Evolutionary conservation across 1,140 invertebrate genomes (phyloP).

Genomic region (Anastrepha ludens): DNA sequence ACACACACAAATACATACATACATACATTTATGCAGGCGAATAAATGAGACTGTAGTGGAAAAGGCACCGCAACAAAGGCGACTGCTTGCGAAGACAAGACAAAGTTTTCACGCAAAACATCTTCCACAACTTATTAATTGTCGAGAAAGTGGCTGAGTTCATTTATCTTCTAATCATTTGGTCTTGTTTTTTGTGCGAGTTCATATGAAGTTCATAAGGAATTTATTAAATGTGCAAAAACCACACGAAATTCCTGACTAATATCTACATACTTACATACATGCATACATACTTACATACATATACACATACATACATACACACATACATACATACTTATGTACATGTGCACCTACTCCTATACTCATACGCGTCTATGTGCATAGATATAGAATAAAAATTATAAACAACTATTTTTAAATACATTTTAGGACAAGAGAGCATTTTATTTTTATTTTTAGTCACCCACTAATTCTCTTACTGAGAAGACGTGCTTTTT

Average conservation of each 20-base stretch:
- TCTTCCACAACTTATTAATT: conserved; percentile 17
- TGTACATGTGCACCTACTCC: too few species aligned
- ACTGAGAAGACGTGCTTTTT: too few species aligned
- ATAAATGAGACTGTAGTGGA: neutral
- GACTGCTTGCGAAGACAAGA: neutral
- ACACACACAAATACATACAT: neutral
- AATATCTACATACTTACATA: too few species aligned
- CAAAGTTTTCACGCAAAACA: conserved; percentile 39
- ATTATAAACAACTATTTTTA: too few species aligned
- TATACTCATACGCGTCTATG: too few species aligned
- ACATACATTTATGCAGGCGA: neutral
- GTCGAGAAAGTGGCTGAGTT: neutral
- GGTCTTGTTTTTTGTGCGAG: neutral
- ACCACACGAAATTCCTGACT: neutral
- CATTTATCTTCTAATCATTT: conserved; percentile 37
- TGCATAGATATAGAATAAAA: too few species aligned
- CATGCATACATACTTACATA: too few species aligned
- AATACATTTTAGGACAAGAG: too few species aligned
- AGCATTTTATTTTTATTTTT: too few species aligned
- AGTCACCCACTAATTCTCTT: too few species aligned
- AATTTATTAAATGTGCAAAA: conserved; percentile 25
- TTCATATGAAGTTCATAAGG: neutral
- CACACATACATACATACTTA: too few species aligned
- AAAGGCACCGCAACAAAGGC: conserved; percentile 20
- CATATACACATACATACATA: too few species aligned